Evolutionary conservation across 2,888 invertebrate species (phyloP).

Genomic region (Aelia acuminata): DNA sequence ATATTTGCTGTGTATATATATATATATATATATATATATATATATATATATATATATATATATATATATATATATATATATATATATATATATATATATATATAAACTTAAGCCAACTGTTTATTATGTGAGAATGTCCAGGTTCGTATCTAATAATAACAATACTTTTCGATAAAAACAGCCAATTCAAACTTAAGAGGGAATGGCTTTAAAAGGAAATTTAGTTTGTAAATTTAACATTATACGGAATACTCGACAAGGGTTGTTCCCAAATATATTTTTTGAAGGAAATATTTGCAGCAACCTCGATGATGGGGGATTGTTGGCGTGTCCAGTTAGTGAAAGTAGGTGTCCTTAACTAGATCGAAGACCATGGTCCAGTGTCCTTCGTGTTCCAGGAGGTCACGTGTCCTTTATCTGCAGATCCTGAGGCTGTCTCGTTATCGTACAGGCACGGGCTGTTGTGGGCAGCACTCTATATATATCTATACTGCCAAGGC

Average conservation of each 20-base stretch:
- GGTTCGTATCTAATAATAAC: too few species aligned
- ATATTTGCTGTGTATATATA: too few species aligned
- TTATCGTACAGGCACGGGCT: not conserved
- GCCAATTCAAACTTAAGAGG: too few species aligned
- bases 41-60: too few species aligned
- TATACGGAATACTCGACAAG: not conserved
- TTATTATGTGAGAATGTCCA: too few species aligned
- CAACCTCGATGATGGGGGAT: slow-evolving; percentile 6
- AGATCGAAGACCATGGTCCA: slow-evolving; percentile 2
- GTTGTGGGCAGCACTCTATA: not conserved
- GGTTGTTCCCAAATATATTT: not conserved
- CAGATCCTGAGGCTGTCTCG: not conserved
- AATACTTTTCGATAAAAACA: too few species aligned
- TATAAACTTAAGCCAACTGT: too few species aligned
- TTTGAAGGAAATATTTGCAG: not conserved
- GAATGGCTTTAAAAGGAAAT: too few species aligned
- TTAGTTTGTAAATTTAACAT: not conserved
- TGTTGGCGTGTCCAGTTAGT: not conserved
- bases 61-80: too few species aligned
- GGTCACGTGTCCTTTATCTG: not conserved
- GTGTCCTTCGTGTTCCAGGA: not conserved
- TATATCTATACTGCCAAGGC: not conserved
- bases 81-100: too few species aligned
- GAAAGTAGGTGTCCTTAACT: slow-evolving; percentile 30
- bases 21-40: too few species aligned